Evolutionary conservation across 2,113 vertebrate genomes (phyloP), one percentile per base, ranked within the genome.

Genomic region (Saiga tatarica): DNA sequence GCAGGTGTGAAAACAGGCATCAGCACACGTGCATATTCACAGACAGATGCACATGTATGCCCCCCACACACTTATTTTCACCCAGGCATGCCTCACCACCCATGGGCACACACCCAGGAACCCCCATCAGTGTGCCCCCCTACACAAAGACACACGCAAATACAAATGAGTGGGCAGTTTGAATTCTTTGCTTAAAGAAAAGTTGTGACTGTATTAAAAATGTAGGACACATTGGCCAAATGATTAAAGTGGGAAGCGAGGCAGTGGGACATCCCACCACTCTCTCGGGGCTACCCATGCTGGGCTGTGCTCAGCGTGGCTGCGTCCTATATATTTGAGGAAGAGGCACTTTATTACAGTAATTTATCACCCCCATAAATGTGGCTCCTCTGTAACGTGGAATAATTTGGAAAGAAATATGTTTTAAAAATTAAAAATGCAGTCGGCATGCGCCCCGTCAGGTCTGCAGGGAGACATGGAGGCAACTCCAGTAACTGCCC

Each of bases 311-410:
- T 97, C 98, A 98, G 98, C 89, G 84, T 87, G 98, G 98, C 99
- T 98, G 98, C 98, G 97, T 98, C 99, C 98, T 98, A 96, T 98
- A 96, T 92, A 97, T 99, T 97, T 98, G 98, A 98, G 98, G 98
- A 98, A 99, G 99, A 99, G 92, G 98, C 97, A 98, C 98, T 99
- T 99, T 99, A 99, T 99, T 99, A 99, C 99, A 99, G 99, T 99
- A 99, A 99, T 99, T 99, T 99, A 99, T 99, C 99, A 99, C 99
- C 98, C 98, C 99, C 99, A 99, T 99, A 99, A 99, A 99, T 97
- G 98, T 98, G 99, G 98, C 99, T 99, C 98, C 99, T 99, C 98
- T 97, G 98, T 98, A 99, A 99, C 98, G 97, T 98, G 91, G 99
- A 99, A 99, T 99, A 99, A 99, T 99, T 99, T 99, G 98, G 99